phyloP scores from a whole-genome alignment of 2,888 invertebrate genomes.

The Sinodicranocentrus sp. region DNA sequence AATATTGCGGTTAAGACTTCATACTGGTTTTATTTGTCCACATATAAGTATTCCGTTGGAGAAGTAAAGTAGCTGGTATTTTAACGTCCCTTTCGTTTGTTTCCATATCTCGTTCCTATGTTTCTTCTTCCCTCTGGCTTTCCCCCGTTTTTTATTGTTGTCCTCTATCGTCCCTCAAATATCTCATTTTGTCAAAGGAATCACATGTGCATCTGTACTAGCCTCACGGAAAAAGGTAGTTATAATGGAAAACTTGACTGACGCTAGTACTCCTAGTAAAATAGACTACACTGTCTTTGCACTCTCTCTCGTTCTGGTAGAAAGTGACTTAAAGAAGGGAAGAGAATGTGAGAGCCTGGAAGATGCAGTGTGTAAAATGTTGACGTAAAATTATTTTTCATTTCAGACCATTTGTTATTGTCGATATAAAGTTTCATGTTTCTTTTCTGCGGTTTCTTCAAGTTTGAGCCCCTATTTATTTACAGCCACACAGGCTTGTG shows the following conservation, averaged over 20 bases:
- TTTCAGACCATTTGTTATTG: conserved; percentile 70
- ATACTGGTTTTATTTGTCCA: neutral
- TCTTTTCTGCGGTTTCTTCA: conserved; percentile 62
- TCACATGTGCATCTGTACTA: conserved; percentile 34
- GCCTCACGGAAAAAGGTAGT: conserved; percentile 23
- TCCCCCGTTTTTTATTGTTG: neutral
- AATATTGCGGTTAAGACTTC: too few species aligned
- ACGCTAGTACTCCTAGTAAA: too few species aligned
- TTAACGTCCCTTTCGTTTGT: neutral
- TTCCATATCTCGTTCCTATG: conserved; percentile 26
- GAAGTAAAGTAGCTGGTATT: too few species aligned
- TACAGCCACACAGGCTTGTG: neutral
- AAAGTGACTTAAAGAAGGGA: conserved; percentile 9
- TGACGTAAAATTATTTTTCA: conserved; percentile 71
- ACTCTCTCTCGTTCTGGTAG: conserved; percentile 12
- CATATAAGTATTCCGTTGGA: too few species aligned
- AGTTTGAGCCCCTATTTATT: conserved; percentile 9
- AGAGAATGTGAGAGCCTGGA: conserved; percentile 1
- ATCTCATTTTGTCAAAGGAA: conserved; percentile 49
- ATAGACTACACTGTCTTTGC: too few species aligned
- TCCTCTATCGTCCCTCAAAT: conserved; percentile 17
- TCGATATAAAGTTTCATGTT: conserved; percentile 71
- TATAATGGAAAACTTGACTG: conserved; percentile 9
- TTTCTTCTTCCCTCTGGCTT: neutral
- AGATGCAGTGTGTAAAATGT: conserved; percentile 64